Evolutionary conservation across 2,888 invertebrate species (phyloP).

Genomic region (Cynaeus angustus): DNA sequence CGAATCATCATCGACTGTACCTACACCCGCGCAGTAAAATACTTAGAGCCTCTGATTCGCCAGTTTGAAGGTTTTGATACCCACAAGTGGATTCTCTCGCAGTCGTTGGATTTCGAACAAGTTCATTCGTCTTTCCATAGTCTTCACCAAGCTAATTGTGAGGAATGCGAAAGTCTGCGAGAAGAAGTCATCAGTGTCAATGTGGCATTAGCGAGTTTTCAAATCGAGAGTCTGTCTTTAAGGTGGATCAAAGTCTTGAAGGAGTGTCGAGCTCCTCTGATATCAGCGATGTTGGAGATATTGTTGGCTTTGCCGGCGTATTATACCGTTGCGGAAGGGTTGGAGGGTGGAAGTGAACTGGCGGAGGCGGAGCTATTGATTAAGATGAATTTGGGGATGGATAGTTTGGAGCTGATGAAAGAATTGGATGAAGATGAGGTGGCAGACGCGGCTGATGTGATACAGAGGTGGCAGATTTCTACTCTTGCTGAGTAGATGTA

Average conservation of each 20-base stretch:
- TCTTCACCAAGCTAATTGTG: background rate
- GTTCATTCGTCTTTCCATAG: conserved; percentile 5
- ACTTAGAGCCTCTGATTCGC: background rate
- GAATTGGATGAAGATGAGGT: background rate
- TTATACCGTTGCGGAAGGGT: background rate
- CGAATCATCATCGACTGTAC: background rate
- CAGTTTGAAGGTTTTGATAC: conserved; percentile 7
- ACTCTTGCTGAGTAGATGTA: background rate
- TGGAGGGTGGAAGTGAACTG: background rate
- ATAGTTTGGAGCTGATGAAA: background rate
- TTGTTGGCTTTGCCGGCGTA: conserved; percentile 11
- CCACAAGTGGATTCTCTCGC: background rate
- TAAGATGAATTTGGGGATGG: background rate
- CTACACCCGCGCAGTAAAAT: background rate
- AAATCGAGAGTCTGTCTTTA: background rate
- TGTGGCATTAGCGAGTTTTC: background rate
- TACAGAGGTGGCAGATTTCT: background rate
- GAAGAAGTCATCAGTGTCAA: background rate
- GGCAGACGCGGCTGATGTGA: background rate
- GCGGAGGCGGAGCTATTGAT: background rate
- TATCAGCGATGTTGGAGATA: background rate
- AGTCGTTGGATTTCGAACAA: background rate
- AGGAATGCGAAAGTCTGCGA: background rate
- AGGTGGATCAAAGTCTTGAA: conserved; percentile 7
- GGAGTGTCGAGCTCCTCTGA: background rate